A percentile compares a stretch with the other conserved stretches of the same genome.
Conservation (phyloP, 2,797 vertebrate species). For the Trichosurus vulpecula region DNA sequence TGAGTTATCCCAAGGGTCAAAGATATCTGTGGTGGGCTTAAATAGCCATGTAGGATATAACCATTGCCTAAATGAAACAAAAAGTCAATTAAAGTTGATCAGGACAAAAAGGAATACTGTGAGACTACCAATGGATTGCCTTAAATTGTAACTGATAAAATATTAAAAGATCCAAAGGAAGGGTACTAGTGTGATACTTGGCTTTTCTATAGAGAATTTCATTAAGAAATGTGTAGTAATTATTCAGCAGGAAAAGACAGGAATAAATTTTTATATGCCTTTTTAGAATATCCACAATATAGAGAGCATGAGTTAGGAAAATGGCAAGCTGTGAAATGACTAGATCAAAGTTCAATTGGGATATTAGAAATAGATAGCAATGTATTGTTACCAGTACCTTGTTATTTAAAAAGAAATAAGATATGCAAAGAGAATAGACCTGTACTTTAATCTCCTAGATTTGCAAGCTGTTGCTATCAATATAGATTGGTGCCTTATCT, state of each 20-base stretch:
- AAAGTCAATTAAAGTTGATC: background rate
- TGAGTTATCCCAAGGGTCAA: background rate
- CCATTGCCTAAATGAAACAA: background rate
- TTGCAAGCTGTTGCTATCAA: background rate
- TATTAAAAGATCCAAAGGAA: background rate
- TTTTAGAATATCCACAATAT: background rate
- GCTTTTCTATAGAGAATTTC: no score
- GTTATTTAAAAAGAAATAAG: background rate
- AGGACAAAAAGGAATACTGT: background rate
- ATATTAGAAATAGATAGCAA: background rate
- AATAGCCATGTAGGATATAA: background rate
- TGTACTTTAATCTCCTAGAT: background rate
- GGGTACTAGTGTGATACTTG: background rate
- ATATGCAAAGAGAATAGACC: background rate
- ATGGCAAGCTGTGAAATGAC: background rate
- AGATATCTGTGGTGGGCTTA: background rate
- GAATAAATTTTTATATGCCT: background rate
- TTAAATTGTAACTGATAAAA: background rate
- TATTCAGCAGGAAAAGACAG: no score
- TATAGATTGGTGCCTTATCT: background rate
- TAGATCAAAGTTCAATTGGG: background rate
- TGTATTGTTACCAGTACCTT: no score
- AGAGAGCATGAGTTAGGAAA: background rate
- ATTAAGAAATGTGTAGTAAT: background rate
- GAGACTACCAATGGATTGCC: background rate